A percentile compares a stretch with the other conserved stretches of the same genome.
Conservation (phyloP, 1,140 invertebrate species). For the Aphidius gifuensis region DNA sequence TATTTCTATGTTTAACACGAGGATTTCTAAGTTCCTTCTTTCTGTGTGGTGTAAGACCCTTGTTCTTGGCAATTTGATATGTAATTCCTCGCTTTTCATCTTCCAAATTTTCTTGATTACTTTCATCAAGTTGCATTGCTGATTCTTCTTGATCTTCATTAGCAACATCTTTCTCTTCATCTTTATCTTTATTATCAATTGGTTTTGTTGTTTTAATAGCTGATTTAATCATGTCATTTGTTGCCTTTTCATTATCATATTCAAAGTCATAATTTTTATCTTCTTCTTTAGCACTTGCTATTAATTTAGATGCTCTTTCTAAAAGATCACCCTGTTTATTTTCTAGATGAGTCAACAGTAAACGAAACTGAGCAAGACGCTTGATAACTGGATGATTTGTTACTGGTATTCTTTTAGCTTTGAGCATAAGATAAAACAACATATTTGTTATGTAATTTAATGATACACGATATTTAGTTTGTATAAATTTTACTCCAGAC, state of each 20-base stretch:
- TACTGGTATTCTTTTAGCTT: slow-evolving; percentile 67
- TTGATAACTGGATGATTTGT: slow-evolving; percentile 84
- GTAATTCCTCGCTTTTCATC: slow-evolving; percentile 78
- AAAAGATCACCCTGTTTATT: slow-evolving; percentile 64
- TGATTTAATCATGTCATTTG: slow-evolving; percentile 7
- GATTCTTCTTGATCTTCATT: slow-evolving; percentile 40
- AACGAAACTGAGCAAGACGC: slow-evolving; percentile 74
- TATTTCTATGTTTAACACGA: slow-evolving; percentile 87
- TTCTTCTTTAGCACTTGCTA: slow-evolving; percentile 34
- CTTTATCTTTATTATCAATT: not conserved
- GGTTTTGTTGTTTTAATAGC: not conserved
- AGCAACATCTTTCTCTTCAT: slow-evolving; percentile 41
- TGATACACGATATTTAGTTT: slow-evolving; percentile 68
- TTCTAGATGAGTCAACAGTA: slow-evolving; percentile 72
- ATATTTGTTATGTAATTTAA: slow-evolving; percentile 84
- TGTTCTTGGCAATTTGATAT: slow-evolving; percentile 93
- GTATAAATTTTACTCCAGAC: slow-evolving; percentile 64
- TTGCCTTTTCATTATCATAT: slow-evolving; percentile 25
- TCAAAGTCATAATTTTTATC: slow-evolving; percentile 4
- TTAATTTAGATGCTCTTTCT: slow-evolving; percentile 47
- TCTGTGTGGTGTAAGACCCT: slow-evolving; percentile 82
- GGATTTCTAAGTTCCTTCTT: slow-evolving; percentile 92
- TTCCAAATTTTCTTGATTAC: slow-evolving; percentile 27
- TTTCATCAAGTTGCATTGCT: slow-evolving; percentile 34
- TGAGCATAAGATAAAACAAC: slow-evolving; percentile 80